These are phyloP conservation scores for Tetragonula carbonaria DNA, from an alignment of 2,888 invertebrate genomes.

Conservation along the genomic window DNA sequence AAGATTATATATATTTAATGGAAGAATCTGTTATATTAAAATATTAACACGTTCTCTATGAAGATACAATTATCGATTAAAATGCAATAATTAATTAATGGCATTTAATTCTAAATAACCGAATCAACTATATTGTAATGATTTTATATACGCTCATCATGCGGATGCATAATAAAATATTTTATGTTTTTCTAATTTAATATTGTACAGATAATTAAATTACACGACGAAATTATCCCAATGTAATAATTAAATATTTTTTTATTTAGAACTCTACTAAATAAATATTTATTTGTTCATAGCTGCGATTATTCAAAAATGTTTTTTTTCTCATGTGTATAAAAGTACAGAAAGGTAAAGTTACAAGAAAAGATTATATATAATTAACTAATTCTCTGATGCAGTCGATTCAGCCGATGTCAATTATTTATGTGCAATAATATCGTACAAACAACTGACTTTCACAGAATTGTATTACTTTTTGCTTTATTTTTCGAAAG, in stretches of 20 bases:
- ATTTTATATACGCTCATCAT: conserved; percentile 8
- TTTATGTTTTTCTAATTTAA: conserved; percentile 17
- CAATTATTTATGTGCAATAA: conserved; percentile 61
- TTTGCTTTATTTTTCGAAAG: conserved; percentile 17
- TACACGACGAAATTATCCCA: background rate
- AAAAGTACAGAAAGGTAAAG: conserved; percentile 42
- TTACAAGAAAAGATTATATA: conserved; percentile 54
- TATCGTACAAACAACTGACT: conserved; percentile 60
- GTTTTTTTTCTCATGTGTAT: conserved; percentile 8
- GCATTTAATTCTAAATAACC: background rate
- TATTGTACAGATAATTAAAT: background rate
- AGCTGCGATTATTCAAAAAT: background rate
- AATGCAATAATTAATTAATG: conserved; percentile 11
- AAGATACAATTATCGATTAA: background rate
- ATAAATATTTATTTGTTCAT: background rate
- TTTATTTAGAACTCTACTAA: background rate
- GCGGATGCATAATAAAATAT: conserved; percentile 29
- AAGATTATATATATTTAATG: conserved; percentile 75
- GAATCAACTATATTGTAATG: conserved; percentile 9
- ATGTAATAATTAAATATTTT: background rate
- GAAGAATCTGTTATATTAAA: conserved; percentile 59
- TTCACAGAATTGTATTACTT: conserved; percentile 53
- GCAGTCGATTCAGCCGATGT: conserved; percentile 67
- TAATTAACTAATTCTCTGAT: conserved; percentile 70
- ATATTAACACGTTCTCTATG: conserved; percentile 1